Conservation (phyloP, 2,888 invertebrate species). For the Aphidius colemani region DNA sequence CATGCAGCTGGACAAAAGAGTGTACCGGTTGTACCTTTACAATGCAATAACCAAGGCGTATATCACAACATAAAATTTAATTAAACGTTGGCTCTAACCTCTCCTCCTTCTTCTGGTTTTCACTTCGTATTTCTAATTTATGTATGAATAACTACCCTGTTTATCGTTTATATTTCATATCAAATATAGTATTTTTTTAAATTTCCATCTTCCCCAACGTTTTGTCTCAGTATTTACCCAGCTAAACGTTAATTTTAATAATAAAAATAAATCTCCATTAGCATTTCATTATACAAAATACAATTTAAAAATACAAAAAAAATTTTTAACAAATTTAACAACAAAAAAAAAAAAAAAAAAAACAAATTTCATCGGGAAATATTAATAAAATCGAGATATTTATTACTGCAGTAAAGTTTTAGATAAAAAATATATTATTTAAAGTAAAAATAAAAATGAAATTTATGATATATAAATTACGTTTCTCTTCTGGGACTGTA, state of each 20-base stretch:
- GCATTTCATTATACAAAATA: not conserved
- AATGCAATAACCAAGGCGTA: conserved; percentile 49
- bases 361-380: too few relatives aligned
- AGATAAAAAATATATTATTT: not conserved
- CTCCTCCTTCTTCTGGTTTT: conserved; percentile 42
- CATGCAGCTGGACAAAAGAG: conserved; percentile 18
- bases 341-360: too few relatives aligned
- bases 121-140: conserved; percentile 52
- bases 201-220: too few relatives aligned
- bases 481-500: conserved; percentile 11
- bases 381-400: not conserved
- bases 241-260: conserved; percentile 9
- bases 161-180: conserved; percentile 32
- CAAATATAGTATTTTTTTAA: conserved; percentile 14
- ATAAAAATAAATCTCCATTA: not conserved
- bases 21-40: conserved; percentile 16
- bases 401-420: not conserved
- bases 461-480: not conserved
- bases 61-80: conserved; percentile 57
- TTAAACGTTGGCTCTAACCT: conserved; percentile 45
- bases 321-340: too few relatives aligned
- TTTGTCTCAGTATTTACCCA: not conserved
- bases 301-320: not conserved
- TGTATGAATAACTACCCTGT: conserved; percentile 52
- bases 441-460: not conserved